Conservation (phyloP, 2,113 vertebrate species). For the Eptesicus fuscus region DNA sequence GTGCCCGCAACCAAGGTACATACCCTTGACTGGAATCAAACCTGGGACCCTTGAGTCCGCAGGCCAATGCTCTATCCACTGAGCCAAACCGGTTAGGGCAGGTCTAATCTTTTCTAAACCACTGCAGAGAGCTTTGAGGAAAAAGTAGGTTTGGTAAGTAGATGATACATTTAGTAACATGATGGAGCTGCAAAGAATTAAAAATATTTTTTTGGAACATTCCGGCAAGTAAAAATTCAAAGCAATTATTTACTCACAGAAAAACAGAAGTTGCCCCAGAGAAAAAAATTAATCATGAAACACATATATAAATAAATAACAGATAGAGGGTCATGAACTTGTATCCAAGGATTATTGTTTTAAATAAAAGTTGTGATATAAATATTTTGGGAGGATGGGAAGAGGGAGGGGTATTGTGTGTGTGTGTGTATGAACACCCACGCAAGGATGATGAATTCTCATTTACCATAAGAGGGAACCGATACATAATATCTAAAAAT, state of each 20-base stretch:
- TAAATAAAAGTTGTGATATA: not conserved
- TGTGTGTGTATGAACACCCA: too few relatives aligned
- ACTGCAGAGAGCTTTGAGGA: not conserved
- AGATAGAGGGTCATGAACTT: not conserved
- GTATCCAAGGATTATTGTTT: not conserved
- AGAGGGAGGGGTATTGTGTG: not conserved
- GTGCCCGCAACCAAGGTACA: too few relatives aligned
- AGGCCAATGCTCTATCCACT: too few relatives aligned
- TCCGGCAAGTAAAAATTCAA: not conserved
- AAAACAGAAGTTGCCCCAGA: not conserved
- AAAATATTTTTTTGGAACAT: too few relatives aligned
- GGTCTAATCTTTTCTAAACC: not conserved
- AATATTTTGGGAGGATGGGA: not conserved
- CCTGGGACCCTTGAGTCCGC: too few relatives aligned
- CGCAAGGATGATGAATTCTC: not conserved
- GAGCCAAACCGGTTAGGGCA: too few relatives aligned
- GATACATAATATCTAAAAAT: not conserved
- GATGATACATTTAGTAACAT: too few relatives aligned
- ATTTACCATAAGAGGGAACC: not conserved
- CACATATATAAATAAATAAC: not conserved
- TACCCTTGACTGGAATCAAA: too few relatives aligned
- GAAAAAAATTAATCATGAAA: not conserved
- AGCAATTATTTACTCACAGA: not conserved
- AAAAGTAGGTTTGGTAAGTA: not conserved
- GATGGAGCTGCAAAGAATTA: not conserved